Conservation (phyloP, 2,797 vertebrate species). For the Sebastes oblongus region DNA sequence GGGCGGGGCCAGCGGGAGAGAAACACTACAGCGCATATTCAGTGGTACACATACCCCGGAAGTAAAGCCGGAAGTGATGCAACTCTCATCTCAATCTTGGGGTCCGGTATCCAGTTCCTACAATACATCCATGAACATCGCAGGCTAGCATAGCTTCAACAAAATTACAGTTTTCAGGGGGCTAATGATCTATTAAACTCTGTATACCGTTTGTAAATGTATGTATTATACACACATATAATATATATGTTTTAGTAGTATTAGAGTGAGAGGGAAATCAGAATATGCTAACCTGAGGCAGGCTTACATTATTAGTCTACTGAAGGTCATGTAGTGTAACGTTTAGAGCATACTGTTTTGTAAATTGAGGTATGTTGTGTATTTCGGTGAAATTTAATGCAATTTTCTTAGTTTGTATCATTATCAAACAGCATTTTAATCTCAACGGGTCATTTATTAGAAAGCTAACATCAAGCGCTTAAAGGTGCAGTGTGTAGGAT, state of each 20-base stretch:
- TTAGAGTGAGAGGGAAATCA: background rate
- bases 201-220: too few relatives aligned
- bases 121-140: too few relatives aligned
- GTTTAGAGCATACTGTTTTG: background rate
- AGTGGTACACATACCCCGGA: too few relatives aligned
- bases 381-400: background rate
- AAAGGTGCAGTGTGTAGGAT: background rate
- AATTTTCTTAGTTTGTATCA: background rate
- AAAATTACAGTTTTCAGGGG: too few relatives aligned
- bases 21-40: too few relatives aligned
- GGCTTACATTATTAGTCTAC: too few relatives aligned
- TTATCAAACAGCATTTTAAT: background rate
- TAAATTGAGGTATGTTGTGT: background rate
- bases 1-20: too few relatives aligned
- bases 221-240: background rate
- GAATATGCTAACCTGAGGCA: background rate
- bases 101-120: too few relatives aligned
- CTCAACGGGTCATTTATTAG: background rate
- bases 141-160: too few relatives aligned
- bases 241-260: background rate
- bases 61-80: too few relatives aligned
- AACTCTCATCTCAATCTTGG: too few relatives aligned
- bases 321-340: fast-evolving
- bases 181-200: too few relatives aligned
- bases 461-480: background rate